These are phyloP conservation scores for Salvelinus fontinalis DNA, from an alignment of 2,113 vertebrate species.

Conservation along the genomic window DNA sequence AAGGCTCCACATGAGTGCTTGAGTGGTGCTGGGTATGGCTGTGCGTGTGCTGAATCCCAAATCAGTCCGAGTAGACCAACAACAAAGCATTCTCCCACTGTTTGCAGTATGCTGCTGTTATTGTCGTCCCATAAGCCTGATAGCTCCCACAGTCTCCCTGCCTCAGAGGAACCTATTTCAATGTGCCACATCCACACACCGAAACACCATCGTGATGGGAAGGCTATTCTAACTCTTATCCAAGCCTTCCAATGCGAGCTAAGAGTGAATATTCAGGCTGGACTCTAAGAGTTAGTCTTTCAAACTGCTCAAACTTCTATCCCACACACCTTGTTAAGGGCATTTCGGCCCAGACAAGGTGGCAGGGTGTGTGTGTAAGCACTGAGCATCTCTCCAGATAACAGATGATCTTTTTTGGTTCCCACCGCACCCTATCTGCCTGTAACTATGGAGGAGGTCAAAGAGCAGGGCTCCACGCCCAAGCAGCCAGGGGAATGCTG, in stretches of 20 bases:
- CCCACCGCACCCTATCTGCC: slow-evolving; percentile 12
- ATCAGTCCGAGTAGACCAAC: slow-evolving; percentile 4
- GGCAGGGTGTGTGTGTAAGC: neutral
- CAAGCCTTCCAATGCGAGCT: neutral
- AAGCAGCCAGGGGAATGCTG: slow-evolving; percentile 25
- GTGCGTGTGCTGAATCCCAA: slow-evolving; percentile 23
- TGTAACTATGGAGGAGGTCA: slow-evolving; percentile 39
- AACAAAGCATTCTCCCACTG: slow-evolving; percentile 28
- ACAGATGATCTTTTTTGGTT: slow-evolving; percentile 34
- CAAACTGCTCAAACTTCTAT: neutral
- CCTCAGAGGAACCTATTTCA: neutral
- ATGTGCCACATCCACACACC: neutral
- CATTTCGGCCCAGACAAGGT: neutral
- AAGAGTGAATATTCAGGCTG: neutral
- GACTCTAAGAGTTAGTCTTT: neutral
- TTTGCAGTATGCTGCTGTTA: neutral
- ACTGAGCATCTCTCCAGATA: slow-evolving; percentile 17
- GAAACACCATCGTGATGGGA: neutral
- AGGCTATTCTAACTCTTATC: neutral
- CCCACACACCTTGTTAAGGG: neutral
- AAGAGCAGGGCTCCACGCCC: slow-evolving; percentile 26
- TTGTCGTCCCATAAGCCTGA: neutral
- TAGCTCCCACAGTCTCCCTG: neutral
- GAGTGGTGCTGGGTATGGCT: slow-evolving; percentile 31
- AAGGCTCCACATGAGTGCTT: slow-evolving; percentile 25